Conservation (phyloP, 2,888 invertebrate genomes). For the Watsonalla binaria region DNA sequence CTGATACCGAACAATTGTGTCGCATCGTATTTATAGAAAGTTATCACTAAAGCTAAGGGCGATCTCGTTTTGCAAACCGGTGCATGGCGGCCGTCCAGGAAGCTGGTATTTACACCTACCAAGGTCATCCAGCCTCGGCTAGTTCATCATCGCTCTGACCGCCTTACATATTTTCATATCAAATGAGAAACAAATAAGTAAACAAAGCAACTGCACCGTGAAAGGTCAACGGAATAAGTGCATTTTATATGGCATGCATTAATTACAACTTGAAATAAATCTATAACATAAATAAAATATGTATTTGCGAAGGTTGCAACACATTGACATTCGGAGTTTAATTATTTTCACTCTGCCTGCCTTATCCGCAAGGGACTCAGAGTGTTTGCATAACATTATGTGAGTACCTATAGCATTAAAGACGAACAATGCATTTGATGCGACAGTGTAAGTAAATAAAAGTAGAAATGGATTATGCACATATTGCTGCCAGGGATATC, state of each 20-base stretch:
- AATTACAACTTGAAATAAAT: not conserved
- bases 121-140: slow-evolving; percentile 49
- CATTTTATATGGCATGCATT: slow-evolving; percentile 1
- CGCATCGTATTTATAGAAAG: slow-evolving; percentile 61
- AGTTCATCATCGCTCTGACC: slow-evolving; percentile 45
- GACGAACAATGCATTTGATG: too few species aligned
- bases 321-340: too few species aligned
- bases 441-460: too few species aligned
- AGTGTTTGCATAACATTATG: too few species aligned
- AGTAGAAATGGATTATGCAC: too few species aligned
- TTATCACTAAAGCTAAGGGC: slow-evolving; percentile 52
- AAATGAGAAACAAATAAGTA: slow-evolving; percentile 21
- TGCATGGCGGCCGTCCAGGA: slow-evolving; percentile 58
- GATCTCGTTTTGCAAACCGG: slow-evolving; percentile 63
- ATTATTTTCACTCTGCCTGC: too few species aligned
- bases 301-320: too few species aligned
- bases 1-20: slow-evolving; percentile 46
- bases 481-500: too few species aligned
- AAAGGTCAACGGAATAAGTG: not conserved
- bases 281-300: too few species aligned
- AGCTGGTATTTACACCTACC: slow-evolving; percentile 61
- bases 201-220: slow-evolving; percentile 7
- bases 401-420: too few species aligned
- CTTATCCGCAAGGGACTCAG: too few species aligned
- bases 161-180: slow-evolving; percentile 20